Conservation (phyloP, 35 echinoderm and acorn worm genomes). For the Apostichopus parvimensis region DNA sequence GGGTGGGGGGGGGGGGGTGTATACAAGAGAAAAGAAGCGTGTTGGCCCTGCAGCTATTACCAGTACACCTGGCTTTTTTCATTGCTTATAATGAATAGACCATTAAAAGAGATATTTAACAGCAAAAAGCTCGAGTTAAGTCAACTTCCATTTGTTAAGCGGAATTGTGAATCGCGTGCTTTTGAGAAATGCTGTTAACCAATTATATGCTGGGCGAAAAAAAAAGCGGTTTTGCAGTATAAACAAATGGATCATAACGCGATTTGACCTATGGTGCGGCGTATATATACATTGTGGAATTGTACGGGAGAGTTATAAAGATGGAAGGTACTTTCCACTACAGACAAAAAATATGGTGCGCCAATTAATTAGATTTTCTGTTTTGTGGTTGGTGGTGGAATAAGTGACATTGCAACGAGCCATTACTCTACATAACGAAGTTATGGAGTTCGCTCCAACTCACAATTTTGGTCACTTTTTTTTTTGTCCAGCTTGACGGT, state of each 20-base stretch:
- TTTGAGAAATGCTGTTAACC: neutral
- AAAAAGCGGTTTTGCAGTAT: neutral
- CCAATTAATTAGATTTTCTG: too few species aligned
- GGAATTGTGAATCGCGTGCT: neutral
- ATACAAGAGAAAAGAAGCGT: neutral
- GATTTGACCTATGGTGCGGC: neutral
- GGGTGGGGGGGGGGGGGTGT: neutral
- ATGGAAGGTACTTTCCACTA: too few species aligned
- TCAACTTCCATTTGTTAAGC: neutral
- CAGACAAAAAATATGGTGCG: too few species aligned
- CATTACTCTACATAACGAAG: too few species aligned
- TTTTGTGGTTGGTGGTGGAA: too few species aligned
- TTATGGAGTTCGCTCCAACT: too few species aligned
- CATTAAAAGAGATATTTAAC: constrained; percentile 1
- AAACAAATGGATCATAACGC: neutral
- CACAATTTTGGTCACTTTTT: too few species aligned
- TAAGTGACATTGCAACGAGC: too few species aligned
- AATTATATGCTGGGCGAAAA: neutral
- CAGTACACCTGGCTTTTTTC: neutral
- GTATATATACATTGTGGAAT: neutral
- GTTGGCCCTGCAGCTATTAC: neutral
- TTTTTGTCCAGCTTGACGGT: too few species aligned
- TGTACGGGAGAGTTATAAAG: too few species aligned
- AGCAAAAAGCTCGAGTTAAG: neutral
- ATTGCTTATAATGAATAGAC: neutral